phyloP scores from a whole-genome alignment of 2,113 vertebrate species.

The Euleptes europaea region DNA sequence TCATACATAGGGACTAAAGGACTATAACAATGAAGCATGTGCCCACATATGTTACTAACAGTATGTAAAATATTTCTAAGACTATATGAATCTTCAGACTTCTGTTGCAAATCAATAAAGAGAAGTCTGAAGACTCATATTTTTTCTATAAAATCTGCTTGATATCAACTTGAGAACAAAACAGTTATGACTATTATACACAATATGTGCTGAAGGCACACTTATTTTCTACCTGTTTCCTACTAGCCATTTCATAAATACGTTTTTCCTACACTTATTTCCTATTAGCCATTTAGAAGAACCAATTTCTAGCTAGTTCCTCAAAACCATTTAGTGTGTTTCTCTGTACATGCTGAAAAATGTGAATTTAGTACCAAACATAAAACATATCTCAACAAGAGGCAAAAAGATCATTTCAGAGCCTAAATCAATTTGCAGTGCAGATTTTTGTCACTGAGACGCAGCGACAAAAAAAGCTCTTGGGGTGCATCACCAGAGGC shows the following conservation, averaged over 20 bases:
- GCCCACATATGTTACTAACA: neutral
- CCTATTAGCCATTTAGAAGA: constrained; percentile 11
- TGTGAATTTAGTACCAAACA: constrained; percentile 11
- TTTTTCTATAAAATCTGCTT: fast-evolving
- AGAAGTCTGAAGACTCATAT: neutral
- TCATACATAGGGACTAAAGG: neutral
- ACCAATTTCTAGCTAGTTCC: constrained; percentile 16
- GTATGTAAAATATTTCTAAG: constrained; percentile 16
- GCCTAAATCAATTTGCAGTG: constrained; percentile 29
- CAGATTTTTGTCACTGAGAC: too few species aligned
- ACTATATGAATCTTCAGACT: neutral
- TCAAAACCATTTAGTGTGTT: neutral
- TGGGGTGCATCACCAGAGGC: too few species aligned
- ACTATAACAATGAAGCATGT: neutral
- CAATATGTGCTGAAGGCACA: neutral
- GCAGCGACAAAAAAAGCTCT: too few species aligned
- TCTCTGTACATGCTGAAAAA: constrained; percentile 22
- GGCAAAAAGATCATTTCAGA: constrained; percentile 18
- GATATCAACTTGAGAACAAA: constrained; percentile 11
- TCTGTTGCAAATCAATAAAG: too few species aligned
- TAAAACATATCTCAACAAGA: constrained; percentile 8
- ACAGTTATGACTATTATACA: neutral
- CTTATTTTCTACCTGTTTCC: neutral
- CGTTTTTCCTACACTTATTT: too few species aligned
- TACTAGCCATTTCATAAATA: too few species aligned